Evolutionary conservation across 2,797 vertebrate genomes (phyloP).

Genomic region (Semaprochilodus insignis): DNA sequence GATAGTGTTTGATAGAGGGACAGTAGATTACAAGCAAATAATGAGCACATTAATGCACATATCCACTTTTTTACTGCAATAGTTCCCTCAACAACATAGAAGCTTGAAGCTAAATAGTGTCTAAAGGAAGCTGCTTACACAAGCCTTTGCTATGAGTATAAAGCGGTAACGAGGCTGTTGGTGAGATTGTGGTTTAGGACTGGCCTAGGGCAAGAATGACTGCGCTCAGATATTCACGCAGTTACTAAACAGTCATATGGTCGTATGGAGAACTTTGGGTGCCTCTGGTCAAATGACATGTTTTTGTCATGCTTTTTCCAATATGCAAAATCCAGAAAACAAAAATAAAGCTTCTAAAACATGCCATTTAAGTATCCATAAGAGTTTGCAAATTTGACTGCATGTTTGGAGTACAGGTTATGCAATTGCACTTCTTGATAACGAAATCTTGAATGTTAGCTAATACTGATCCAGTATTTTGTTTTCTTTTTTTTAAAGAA

Average conservation of each 20-base stretch:
- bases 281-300: too few relatives aligned
- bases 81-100: background rate
- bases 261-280: too few relatives aligned
- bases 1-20: background rate
- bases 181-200: background rate
- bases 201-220: background rate
- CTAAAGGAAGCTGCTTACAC: background rate
- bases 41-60: slow-evolving; percentile 5
- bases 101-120: background rate
- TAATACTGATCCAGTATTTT: too few relatives aligned
- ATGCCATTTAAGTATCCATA: too few relatives aligned
- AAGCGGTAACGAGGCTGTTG: background rate
- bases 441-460: too few relatives aligned
- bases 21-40: background rate
- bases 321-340: too few relatives aligned
- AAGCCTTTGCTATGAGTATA: background rate
- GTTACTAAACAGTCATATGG: background rate
- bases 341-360: too few relatives aligned
- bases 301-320: too few relatives aligned
- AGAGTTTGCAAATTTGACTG: too few relatives aligned
- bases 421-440: too few relatives aligned
- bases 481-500: too few relatives aligned
- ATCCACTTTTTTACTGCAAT: background rate
- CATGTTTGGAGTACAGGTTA: too few relatives aligned
- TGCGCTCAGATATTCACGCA: background rate